Evolutionary conservation across 1,140 invertebrate genomes (phyloP).

Genomic region (Copidosoma floridanum): DNA sequence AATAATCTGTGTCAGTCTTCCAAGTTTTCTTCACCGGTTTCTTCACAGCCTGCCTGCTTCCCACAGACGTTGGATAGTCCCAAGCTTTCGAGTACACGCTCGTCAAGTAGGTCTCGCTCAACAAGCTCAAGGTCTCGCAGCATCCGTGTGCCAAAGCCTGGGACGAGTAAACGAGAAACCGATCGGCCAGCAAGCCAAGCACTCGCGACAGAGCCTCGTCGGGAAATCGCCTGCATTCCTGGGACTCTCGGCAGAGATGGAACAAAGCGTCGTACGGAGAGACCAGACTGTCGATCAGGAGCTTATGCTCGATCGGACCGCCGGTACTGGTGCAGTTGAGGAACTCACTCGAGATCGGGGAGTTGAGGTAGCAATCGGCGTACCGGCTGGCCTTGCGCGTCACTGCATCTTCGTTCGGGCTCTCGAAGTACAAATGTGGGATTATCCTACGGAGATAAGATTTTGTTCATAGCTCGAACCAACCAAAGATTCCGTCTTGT

Average conservation of each 20-base stretch:
- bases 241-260: conserved; percentile 21
- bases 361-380: conserved; percentile 44
- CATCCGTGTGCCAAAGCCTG: conserved; percentile 56
- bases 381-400: conserved; percentile 50
- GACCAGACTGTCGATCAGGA: conserved; percentile 38
- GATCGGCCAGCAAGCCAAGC: conserved; percentile 40
- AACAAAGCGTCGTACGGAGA: conserved; percentile 39
- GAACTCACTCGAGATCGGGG: neutral
- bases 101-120: conserved; percentile 55
- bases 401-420: conserved; percentile 51
- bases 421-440: conserved; percentile 50
- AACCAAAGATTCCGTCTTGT: no score
- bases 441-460: conserved; percentile 49
- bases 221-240: conserved; percentile 27
- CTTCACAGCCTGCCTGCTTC: neutral
- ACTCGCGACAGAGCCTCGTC: conserved; percentile 41
- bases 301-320: conserved; percentile 36
- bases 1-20: no score
- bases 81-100: conserved; percentile 58
- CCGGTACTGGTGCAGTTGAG: no score
- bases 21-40: neutral
- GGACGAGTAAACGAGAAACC: conserved; percentile 43
- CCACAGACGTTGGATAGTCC: conserved; percentile 49
- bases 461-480: no score
- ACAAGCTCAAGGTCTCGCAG: conserved; percentile 55